Evolutionary conservation across 2,797 vertebrate species (phyloP), one percentile per base, ranked within the genome.

Genomic region (Bradypodion ventrale): DNA sequence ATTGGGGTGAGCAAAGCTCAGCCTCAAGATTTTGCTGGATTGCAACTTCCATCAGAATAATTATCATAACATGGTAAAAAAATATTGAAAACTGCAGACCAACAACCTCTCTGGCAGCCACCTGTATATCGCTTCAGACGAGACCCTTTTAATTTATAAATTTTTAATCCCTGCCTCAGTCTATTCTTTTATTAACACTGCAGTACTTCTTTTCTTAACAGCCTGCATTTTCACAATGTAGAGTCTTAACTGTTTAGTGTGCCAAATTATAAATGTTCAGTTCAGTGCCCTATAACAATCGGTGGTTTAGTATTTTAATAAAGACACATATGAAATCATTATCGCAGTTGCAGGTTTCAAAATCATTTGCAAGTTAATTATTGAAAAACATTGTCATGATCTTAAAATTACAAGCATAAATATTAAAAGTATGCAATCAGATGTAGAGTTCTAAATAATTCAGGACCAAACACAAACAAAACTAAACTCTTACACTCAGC

Each of bases 321-420:
- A 62, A 62, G 69, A 78, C 87, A 79, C 69, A 42, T 16, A 73
- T 52, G 77, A 66, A 21, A 74, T 23, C 78, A 6, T 0, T 70
- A 3, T 46, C 23, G 42, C 52, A 75, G 13, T 0, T 78, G 29
- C 12, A 89, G 81, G 65, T 19, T 85, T 44, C 42, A 83, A 74
- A 85, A 80, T 52, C 56, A 19, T 9, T 68, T 66, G 59, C 49
- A 86, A 76, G 84, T 70, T 83, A 81, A 87, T 76, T 84, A 87
- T 87, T 84, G 60, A 84, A 84, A 65, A 80, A 19, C 1, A 79
- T 46, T 3, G 37, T 0, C 0, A 65, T 15, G 78, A 89, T 86
- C 3, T 80, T 0, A 85, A 83, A 83, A 0, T 29, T 1, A 80
- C 84, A 75, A 1, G 7, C 1, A 42, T 63, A 75, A 69, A 59